These are phyloP conservation scores for Ooceraea biroi DNA, from an alignment of 1,140 invertebrate genomes.

Conservation along the genomic window DNA sequence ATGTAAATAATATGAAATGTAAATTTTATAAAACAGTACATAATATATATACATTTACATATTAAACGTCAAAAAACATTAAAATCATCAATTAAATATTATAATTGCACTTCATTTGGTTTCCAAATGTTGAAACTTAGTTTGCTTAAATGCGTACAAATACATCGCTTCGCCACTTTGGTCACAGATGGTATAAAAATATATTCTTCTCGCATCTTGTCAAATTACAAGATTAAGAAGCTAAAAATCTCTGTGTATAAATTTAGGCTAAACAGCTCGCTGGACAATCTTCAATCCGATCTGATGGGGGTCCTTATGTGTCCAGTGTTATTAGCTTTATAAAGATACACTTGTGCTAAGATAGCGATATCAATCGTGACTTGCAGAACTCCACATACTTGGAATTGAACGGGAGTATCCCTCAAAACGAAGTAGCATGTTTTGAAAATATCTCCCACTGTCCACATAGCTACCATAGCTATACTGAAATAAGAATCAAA, in stretches of 20 bases:
- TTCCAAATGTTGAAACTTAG: background rate
- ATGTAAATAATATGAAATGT: slow-evolving; percentile 3
- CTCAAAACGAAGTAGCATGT: slow-evolving; percentile 97
- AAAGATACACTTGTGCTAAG: slow-evolving; percentile 91
- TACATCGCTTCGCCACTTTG: background rate
- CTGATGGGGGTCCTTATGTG: slow-evolving; percentile 67
- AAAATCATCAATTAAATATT: no score
- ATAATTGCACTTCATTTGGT: no score
- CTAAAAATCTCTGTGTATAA: slow-evolving; percentile 37
- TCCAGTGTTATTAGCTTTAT: slow-evolving; percentile 74
- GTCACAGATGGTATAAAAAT: slow-evolving; percentile 35
- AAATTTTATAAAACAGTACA: slow-evolving; percentile 20
- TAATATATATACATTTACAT: background rate
- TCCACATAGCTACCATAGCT: slow-evolving; percentile 99
- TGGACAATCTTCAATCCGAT: slow-evolving; percentile 69
- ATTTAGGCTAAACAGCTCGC: background rate
- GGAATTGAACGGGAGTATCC: slow-evolving; percentile 97
- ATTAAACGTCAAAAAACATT: no score
- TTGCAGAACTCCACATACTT: slow-evolving; percentile 97
- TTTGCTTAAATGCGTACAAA: slow-evolving; percentile 6
- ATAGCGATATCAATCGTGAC: slow-evolving; percentile 94
- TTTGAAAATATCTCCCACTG: slow-evolving; percentile 97
- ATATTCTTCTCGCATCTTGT: slow-evolving; percentile 6
- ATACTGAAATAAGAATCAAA: slow-evolving; percentile 88
- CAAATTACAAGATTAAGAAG: background rate